phyloP scores from a whole-genome alignment of 2,797 vertebrate genomes.

The Phoxinus dragarum region DNA sequence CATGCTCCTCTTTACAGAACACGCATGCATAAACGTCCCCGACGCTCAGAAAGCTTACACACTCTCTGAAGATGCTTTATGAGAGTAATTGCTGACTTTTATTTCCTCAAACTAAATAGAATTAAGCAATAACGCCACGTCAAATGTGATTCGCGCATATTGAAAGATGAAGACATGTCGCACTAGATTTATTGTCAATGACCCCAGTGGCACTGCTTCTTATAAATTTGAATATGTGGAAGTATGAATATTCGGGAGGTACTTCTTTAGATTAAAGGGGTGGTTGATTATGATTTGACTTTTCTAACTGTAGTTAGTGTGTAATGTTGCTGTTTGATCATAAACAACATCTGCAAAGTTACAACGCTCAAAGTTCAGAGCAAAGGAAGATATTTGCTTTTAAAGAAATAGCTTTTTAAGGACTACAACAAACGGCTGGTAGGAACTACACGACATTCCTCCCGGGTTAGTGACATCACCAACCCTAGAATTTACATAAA shows the following conservation, averaged over 20 bases:
- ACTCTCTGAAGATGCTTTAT: neutral
- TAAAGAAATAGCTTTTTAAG: no score
- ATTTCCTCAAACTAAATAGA: conserved; percentile 23
- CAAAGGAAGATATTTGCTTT: no score
- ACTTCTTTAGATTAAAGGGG: neutral
- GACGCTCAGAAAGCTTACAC: neutral
- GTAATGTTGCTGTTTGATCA: no score
- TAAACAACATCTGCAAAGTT: no score
- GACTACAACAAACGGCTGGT: no score
- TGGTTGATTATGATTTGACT: no score
- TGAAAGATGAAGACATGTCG: neutral
- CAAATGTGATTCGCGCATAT: neutral
- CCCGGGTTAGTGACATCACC: no score
- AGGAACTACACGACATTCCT: no score
- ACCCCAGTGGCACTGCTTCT: neutral
- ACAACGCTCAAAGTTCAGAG: no score
- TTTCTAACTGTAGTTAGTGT: no score
- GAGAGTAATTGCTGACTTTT: conserved; percentile 12
- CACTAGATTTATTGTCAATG: neutral
- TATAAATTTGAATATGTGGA: neutral
- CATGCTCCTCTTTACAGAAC: conserved; percentile 61
- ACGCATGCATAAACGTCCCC: conserved; percentile 26
- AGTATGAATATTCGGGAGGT: neutral
- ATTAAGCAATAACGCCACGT: neutral
- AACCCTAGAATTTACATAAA: no score